phyloP scores from a whole-genome alignment of 2,888 invertebrate genomes.

The Drosophila infuscata region DNA sequence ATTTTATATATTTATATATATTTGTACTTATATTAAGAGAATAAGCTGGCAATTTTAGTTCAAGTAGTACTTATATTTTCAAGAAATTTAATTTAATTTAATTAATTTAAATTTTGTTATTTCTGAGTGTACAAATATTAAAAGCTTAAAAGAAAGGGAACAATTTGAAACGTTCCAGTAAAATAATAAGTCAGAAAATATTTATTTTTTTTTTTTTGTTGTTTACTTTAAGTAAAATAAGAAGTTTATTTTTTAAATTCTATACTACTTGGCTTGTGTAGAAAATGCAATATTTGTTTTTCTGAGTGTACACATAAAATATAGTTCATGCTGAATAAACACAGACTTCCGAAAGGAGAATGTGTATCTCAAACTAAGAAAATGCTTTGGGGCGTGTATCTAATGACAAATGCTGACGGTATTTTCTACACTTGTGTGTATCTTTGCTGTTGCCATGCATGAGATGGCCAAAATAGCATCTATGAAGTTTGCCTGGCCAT shows the following conservation, averaged over 20 bases:
- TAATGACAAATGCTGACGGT: slow-evolving; percentile 8
- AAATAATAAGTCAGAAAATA: not conserved
- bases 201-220: not conserved
- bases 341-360: too few species aligned
- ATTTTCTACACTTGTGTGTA: slow-evolving; percentile 6
- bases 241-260: not conserved
- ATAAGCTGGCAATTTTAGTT: too few species aligned
- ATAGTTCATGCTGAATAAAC: slow-evolving; percentile 2
- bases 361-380: not conserved
- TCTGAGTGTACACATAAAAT: not conserved
- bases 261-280: not conserved
- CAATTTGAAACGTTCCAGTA: not conserved
- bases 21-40: too few species aligned
- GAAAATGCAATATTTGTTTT: not conserved
- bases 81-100: too few species aligned
- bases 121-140: too few species aligned
- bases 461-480: slow-evolving; percentile 4
- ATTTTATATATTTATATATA: not conserved
- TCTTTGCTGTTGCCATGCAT: slow-evolving; percentile 5
- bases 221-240: not conserved
- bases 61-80: too few species aligned
- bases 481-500: slow-evolving; percentile 28
- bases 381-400: not conserved
- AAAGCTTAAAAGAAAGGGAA: accelerated
- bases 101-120: too few species aligned